Conservation (phyloP, 2,113 vertebrate species). For the Podarcis raffonei region DNA sequence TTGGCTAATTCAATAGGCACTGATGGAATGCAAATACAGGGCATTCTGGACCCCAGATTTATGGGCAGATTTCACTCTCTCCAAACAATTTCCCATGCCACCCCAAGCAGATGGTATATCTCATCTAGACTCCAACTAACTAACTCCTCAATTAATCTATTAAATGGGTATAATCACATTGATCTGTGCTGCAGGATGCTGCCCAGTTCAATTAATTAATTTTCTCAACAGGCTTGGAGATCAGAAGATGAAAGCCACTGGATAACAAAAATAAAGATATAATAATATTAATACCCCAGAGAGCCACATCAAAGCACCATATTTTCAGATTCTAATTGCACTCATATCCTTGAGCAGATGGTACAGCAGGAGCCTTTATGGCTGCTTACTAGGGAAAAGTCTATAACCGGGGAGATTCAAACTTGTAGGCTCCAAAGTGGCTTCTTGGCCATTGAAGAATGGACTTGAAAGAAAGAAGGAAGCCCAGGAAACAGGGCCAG, state of each 20-base stretch:
- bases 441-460: background rate
- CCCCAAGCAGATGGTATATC: background rate
- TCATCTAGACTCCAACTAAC: conserved; percentile 5
- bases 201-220: conserved; percentile 20
- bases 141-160: conserved; percentile 27
- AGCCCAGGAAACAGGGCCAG: too few species aligned
- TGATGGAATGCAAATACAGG: background rate
- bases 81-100: background rate
- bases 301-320: conserved; percentile 2
- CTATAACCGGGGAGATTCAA: background rate
- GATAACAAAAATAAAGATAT: background rate
- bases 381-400: background rate
- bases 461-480: background rate
- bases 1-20: background rate
- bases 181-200: background rate
- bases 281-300: conserved; percentile 2
- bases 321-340: conserved; percentile 9
- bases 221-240: conserved; percentile 7
- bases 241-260: background rate
- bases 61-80: background rate
- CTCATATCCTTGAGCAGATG: background rate
- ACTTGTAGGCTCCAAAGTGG: background rate
- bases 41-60: background rate
- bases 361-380: background rate
- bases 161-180: conserved; percentile 34